Percentiles rank a stretch among this genome's conserved stretches.
Evolutionary conservation across 2,113 vertebrate genomes (phyloP).

Genomic region (Eidolon helvum): DNA sequence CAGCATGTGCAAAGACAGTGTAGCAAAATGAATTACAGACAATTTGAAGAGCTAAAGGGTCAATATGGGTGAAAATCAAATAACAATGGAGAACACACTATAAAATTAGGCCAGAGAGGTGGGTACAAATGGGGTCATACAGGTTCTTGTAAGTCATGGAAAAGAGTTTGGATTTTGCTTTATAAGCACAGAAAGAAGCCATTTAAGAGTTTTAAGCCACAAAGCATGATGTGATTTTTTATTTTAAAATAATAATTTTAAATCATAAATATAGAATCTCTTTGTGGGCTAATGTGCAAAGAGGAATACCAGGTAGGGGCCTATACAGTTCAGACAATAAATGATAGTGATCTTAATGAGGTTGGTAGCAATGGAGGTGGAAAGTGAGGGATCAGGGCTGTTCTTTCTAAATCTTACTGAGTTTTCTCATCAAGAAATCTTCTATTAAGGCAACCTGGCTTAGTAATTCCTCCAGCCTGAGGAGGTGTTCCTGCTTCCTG

Average conservation of each 20-base stretch:
- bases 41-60: not conserved
- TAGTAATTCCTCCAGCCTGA: not conserved
- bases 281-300: not conserved
- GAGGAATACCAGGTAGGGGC: not conserved
- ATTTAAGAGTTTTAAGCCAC: not conserved
- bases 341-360: not conserved
- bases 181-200: not conserved
- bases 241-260: not conserved
- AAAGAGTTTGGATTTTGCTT: slow-evolving; percentile 17
- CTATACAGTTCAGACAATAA: not conserved
- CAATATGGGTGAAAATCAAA: not conserved
- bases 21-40: not conserved
- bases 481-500: not conserved
- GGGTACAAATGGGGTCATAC: not conserved
- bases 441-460: not conserved
- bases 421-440: not conserved
- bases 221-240: not conserved
- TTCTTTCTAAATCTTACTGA: not conserved
- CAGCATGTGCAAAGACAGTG: not conserved
- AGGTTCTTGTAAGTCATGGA: not conserved
- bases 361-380: not conserved
- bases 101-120: not conserved
- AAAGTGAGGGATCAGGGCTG: not conserved
- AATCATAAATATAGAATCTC: not conserved
- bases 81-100: not conserved